Evolutionary conservation across 2,113 vertebrate genomes (phyloP).

Genomic region (Orientallactaga bullata): DNA sequence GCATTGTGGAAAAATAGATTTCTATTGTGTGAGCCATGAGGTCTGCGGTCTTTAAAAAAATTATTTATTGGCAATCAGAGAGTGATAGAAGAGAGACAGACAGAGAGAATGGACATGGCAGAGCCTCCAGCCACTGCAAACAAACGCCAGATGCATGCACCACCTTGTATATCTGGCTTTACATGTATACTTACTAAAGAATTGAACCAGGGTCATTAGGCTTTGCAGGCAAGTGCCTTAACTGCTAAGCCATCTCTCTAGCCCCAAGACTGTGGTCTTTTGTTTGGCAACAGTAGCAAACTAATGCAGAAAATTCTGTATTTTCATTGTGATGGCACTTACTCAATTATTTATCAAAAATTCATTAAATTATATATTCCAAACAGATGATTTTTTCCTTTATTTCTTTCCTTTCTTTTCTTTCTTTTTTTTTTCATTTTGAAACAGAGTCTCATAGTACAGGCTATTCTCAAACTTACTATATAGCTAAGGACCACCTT

Average conservation of each 20-base stretch:
- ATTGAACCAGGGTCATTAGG: too few species aligned
- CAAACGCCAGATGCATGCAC: too few species aligned
- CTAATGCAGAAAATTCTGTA: neutral
- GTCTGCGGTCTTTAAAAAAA: neutral
- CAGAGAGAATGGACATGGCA: too few species aligned
- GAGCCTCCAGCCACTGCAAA: too few species aligned
- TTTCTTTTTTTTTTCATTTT: neutral
- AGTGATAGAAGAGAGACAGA: too few species aligned
- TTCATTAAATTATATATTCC: neutral
- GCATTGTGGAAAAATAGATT: neutral
- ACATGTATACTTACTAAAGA: too few species aligned
- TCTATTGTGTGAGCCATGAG: neutral
- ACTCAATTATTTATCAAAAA: neutral
- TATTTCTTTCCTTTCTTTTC: neutral
- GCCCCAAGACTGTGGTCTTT: neutral
- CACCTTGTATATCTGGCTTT: too few species aligned
- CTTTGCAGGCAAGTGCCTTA: too few species aligned
- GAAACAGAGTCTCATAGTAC: neutral
- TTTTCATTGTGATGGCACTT: constrained; percentile 11
- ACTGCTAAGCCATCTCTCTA: too few species aligned
- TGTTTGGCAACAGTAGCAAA: neutral
- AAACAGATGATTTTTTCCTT: neutral
- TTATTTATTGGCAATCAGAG: too few species aligned
- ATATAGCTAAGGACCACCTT: neutral
- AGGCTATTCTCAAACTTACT: neutral